A percentile compares a stretch with the other conserved stretches of the same genome.
Evolutionary conservation across 2,797 vertebrate species (phyloP).

Genomic region (Ambastaia sidthimunki): DNA sequence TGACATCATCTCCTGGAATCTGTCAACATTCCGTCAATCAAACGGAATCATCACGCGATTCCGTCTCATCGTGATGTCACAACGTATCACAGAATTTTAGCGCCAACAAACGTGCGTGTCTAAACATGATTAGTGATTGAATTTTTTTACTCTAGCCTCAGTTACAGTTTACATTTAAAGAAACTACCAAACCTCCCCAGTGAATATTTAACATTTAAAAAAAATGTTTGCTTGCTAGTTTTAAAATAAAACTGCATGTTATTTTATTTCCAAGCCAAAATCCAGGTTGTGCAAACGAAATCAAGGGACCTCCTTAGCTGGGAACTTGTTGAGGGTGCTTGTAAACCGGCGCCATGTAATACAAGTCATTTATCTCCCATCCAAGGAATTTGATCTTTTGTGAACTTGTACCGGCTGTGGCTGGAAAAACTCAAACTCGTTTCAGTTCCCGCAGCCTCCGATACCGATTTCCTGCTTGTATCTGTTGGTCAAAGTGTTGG

Average conservation of each 20-base stretch:
- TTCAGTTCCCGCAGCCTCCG: conserved; percentile 82
- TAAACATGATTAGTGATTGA: too few species aligned
- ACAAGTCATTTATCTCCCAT: conserved; percentile 26
- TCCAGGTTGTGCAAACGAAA: conserved; percentile 47
- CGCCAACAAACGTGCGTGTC: too few species aligned
- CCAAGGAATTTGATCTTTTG: too few species aligned
- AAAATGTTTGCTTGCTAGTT: background rate
- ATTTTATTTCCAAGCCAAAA: conserved; percentile 29
- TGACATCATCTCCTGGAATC: conserved; percentile 62
- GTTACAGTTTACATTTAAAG: too few species aligned
- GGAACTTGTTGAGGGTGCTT: conserved; percentile 1
- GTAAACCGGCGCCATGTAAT: conserved; percentile 11
- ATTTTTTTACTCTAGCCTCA: too few species aligned
- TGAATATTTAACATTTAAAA: too few species aligned
- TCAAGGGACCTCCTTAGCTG: conserved; percentile 26
- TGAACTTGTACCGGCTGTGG: too few species aligned
- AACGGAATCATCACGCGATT: conserved; percentile 61
- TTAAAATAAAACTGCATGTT: conserved; percentile 33
- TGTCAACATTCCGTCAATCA: conserved; percentile 50
- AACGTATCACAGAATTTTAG: too few species aligned
- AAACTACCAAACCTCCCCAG: too few species aligned
- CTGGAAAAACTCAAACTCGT: too few species aligned
- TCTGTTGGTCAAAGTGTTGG: conserved; percentile 89
- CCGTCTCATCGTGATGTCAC: conserved; percentile 55
- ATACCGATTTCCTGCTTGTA: conserved; percentile 93